These are phyloP conservation scores for Vanessa atalanta DNA, from an alignment of 1,140 invertebrate genomes.

Conservation along the genomic window DNA sequence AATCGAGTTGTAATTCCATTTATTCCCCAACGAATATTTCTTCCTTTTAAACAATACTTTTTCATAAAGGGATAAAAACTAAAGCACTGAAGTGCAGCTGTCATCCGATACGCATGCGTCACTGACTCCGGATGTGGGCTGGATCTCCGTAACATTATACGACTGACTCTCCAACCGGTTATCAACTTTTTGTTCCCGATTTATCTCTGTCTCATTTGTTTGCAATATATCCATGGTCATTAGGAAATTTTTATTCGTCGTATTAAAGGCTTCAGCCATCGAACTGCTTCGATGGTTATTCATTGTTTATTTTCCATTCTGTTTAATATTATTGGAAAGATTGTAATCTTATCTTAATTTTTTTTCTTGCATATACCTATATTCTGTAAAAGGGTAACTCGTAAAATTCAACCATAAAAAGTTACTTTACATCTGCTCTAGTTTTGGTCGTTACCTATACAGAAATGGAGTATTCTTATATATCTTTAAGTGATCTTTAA, in stretches of 20 bases:
- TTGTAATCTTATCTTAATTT: neutral
- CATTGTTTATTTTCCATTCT: neutral
- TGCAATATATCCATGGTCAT: slow-evolving; percentile 49
- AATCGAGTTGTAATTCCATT: neutral
- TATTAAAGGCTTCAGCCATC: neutral
- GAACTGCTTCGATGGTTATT: neutral
- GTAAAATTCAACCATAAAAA: neutral
- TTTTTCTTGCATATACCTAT: neutral
- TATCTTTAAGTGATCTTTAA: slow-evolving; percentile 22
- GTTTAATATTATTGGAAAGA: too few relatives aligned
- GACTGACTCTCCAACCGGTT: slow-evolving; percentile 45
- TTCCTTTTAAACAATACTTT: slow-evolving; percentile 2
- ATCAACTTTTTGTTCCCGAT: slow-evolving; percentile 40
- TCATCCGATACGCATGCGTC: slow-evolving; percentile 61
- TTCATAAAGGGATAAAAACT: slow-evolving; percentile 15
- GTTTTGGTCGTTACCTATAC: neutral
- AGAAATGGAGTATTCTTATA: slow-evolving; percentile 13
- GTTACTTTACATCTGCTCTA: neutral
- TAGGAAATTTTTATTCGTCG: slow-evolving; percentile 29
- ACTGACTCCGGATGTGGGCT: slow-evolving; percentile 66
- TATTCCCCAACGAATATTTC: neutral
- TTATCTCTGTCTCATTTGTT: slow-evolving; percentile 52
- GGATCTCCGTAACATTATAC: slow-evolving; percentile 53
- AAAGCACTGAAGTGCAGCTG: slow-evolving; percentile 37
- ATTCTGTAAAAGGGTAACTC: too few relatives aligned